Conservation (phyloP, 2,888 invertebrate species). For the Lasioglossum malachurum region DNA sequence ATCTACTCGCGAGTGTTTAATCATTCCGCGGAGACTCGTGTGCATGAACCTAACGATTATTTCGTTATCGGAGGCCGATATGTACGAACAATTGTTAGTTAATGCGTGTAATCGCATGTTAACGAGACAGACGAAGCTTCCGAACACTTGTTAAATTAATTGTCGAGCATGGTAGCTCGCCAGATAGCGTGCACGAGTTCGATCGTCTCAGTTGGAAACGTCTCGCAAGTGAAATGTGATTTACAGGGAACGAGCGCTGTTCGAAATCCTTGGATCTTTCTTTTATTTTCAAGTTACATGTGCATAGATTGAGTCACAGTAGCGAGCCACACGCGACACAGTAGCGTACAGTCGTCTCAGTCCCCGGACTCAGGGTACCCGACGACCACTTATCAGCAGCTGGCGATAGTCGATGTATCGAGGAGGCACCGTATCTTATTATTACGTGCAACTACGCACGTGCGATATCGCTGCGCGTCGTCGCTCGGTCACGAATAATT, state of each 20-base stretch:
- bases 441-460: constrained; percentile 32
- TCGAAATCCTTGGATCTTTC: neutral
- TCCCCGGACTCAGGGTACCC: neutral
- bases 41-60: neutral
- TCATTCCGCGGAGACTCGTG: neutral
- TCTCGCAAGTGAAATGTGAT: neutral
- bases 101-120: neutral
- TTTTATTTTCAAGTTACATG: neutral
- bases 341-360: neutral
- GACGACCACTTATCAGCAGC: neutral
- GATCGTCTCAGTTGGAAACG: neutral
- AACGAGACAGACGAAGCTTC: neutral
- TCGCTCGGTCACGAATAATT: constrained; percentile 41
- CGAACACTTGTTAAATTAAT: neutral
- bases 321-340: neutral
- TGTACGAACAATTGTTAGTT: neutral
- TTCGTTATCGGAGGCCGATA: neutral
- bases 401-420: constrained; percentile 5
- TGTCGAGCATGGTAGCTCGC: neutral
- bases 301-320: neutral
- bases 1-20: neutral
- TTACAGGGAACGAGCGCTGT: neutral
- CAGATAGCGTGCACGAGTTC: neutral
- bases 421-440: neutral
- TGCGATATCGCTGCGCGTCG: constrained; percentile 35